Percentiles rank a stretch among this genome's conserved stretches.
Conservation (phyloP, 1,140 invertebrate species). For the Saccostrea cuccullata region DNA sequence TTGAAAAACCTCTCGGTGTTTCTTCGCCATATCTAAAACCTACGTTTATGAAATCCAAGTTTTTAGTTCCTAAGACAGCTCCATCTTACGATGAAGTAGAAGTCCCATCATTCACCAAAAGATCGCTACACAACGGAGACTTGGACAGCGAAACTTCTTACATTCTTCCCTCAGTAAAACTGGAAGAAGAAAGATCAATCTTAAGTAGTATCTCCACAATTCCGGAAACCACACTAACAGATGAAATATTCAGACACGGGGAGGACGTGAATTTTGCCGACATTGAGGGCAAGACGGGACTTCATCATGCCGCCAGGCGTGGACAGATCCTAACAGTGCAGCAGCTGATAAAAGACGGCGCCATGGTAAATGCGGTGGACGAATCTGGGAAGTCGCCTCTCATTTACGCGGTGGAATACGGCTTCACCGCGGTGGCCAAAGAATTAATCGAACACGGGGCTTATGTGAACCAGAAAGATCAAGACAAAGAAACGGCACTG, state of each 20-base stretch:
- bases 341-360: constrained; percentile 35
- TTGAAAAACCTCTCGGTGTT: not conserved
- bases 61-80: not conserved
- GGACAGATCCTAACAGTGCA: constrained; percentile 33
- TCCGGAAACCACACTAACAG: not conserved
- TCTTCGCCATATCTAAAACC: not conserved
- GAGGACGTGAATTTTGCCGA: constrained; percentile 38
- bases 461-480: constrained; percentile 49
- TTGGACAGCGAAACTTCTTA: not conserved
- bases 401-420: constrained; percentile 52
- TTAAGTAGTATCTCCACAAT: constrained; percentile 9
- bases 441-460: constrained; percentile 45
- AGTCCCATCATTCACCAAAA: not conserved
- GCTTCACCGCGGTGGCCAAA: constrained; percentile 40
- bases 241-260: constrained; percentile 2
- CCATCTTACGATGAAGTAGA: not conserved
- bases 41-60: not conserved
- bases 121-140: not conserved
- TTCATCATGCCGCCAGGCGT: constrained; percentile 48
- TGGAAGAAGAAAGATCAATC: not conserved
- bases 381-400: constrained; percentile 46
- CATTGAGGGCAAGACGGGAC: constrained; percentile 37
- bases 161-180: not conserved
- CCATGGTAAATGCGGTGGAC: constrained; percentile 49
- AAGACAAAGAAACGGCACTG: constrained; percentile 45